Conservation (phyloP, 1,140 invertebrate genomes). For the Cylas formicarius region DNA sequence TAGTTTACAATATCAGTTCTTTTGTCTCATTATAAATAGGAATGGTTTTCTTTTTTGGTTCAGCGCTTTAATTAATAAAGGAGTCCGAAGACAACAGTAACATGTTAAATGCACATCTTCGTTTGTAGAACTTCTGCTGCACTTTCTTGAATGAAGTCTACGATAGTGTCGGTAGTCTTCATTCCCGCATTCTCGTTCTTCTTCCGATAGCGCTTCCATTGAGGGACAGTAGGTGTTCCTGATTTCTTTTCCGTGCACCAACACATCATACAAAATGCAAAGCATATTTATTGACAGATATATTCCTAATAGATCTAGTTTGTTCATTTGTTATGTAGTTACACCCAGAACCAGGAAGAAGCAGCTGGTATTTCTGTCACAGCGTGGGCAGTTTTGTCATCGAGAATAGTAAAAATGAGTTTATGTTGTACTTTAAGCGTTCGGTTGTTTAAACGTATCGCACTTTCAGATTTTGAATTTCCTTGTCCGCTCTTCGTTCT, state of each 20-base stretch:
- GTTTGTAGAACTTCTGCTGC: too few species aligned
- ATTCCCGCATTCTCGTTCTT: conserved; percentile 21
- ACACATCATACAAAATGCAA: conserved; percentile 35
- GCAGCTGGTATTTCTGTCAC: conserved; percentile 7
- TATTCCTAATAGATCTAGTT: conserved; percentile 2
- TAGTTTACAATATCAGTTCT: too few species aligned
- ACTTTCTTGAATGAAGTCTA: conserved; percentile 25
- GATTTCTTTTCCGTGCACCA: conserved; percentile 29
- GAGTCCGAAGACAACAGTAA: too few species aligned
- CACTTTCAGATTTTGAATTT: background rate
- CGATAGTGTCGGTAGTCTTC: conserved; percentile 24
- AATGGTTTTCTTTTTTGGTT: too few species aligned
- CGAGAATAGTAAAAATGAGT: conserved; percentile 11
- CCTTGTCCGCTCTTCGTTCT: conserved; percentile 1
- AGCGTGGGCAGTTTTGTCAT: conserved; percentile 6
- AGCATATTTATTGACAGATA: conserved; percentile 35
- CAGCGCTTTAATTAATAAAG: too few species aligned
- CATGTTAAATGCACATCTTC: too few species aligned
- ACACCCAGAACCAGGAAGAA: conserved; percentile 4
- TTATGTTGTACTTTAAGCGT: background rate
- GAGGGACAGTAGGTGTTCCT: conserved; percentile 26
- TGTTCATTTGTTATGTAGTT: conserved; percentile 10
- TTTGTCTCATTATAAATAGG: too few species aligned
- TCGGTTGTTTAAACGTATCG: background rate
- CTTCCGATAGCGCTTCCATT: conserved; percentile 31